A percentile compares a stretch with the other conserved stretches of the same genome.
phyloP scores from a whole-genome alignment of 2,797 vertebrate species.

The Molossus molossus region DNA sequence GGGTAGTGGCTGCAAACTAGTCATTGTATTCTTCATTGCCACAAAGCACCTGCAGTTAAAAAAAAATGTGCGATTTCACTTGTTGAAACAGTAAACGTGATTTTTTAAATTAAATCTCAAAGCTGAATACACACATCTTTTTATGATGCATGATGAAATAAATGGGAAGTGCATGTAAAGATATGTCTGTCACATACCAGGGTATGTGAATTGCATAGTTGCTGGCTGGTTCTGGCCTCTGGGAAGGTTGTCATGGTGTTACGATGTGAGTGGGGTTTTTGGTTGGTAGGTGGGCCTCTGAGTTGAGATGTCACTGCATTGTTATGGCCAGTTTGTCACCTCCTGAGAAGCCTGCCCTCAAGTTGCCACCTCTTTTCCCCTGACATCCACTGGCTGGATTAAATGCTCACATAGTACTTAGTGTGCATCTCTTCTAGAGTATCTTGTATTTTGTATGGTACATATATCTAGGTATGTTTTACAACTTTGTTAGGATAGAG shows the following conservation, averaged over 20 bases:
- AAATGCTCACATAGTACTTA: rapidly evolving
- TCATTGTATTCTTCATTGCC: neutral
- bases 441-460: neutral
- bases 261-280: neutral
- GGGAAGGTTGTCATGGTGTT: neutral
- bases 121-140: neutral
- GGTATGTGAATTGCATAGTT: neutral
- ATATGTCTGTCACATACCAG: neutral
- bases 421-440: rapidly evolving
- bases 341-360: neutral
- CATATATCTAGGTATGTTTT: neutral
- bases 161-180: neutral
- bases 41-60: neutral
- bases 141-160: neutral
- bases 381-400: rapidly evolving
- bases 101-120: conserved; percentile 19
- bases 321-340: neutral
- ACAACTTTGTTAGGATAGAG: neutral
- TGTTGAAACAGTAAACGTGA: neutral
- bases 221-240: neutral
- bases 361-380: neutral
- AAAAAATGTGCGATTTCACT: neutral
- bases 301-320: neutral
- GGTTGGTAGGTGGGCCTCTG: neutral
- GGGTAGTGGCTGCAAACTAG: neutral